phyloP scores from a whole-genome alignment of 1,140 invertebrate genomes.

The Ladona fulva region DNA sequence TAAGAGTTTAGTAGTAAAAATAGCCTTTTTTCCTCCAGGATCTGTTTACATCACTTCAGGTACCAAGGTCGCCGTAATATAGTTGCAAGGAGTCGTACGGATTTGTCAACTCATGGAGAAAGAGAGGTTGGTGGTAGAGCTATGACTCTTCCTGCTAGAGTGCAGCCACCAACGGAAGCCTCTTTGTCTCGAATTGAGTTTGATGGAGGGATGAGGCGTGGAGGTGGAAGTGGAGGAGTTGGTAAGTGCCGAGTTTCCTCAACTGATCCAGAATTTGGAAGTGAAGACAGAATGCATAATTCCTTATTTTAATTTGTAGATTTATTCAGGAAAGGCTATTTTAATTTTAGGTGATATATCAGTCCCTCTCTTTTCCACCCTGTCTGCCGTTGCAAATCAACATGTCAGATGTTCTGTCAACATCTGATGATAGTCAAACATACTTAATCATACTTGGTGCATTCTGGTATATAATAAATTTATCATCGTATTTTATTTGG shows the following conservation, averaged over 20 bases:
- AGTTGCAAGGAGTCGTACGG: slow-evolving; percentile 30
- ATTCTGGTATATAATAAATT: too few relatives aligned
- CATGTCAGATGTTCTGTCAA: too few relatives aligned
- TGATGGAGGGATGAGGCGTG: not conserved
- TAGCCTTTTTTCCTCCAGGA: slow-evolving; percentile 40
- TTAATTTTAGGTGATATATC: too few relatives aligned
- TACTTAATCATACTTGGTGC: too few relatives aligned
- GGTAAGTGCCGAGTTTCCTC: not conserved
- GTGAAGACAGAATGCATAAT: too few relatives aligned
- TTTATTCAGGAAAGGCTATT: too few relatives aligned
- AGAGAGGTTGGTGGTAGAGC: slow-evolving; percentile 48
- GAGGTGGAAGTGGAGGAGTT: not conserved
- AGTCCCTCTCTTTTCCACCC: too few relatives aligned
- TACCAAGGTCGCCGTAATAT: slow-evolving; percentile 76
- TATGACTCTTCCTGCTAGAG: slow-evolving; percentile 67
- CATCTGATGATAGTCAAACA: too few relatives aligned
- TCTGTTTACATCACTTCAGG: slow-evolving; percentile 79
- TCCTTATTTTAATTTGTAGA: too few relatives aligned
- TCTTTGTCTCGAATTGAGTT: not conserved
- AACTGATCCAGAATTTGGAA: not conserved
- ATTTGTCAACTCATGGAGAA: slow-evolving; percentile 34
- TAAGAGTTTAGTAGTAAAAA: too few relatives aligned
- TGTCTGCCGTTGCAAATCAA: too few relatives aligned
- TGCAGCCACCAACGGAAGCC: slow-evolving; percentile 48
- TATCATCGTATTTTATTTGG: too few relatives aligned